Base-by-base conservation (phyloP, 1,140 invertebrate species). In the Metopolophium dirhodum region DNA sequence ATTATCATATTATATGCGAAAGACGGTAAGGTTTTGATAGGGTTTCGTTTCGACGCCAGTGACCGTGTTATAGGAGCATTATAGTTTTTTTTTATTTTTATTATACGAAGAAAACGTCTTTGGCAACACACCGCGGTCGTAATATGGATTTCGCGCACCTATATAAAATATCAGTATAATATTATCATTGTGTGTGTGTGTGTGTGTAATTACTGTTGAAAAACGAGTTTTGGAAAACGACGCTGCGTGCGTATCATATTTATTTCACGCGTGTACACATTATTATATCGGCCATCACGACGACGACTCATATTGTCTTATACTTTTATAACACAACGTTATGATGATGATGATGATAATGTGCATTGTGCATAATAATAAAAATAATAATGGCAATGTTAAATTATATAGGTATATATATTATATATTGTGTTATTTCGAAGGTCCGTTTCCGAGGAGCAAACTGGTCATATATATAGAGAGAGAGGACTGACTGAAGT, bases 201-300 rank as follows among this genome's bases (percentile, higher is more conserved):
- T 61, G 57, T 61, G 23, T 45, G 11, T 85, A 26, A 85, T 85
- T 45, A 83, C 37, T 83, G 3, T 85, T 45, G 1, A n/a, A 47
- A 87, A 87, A 87, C 85, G 85, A 87, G 85, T 87, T 87, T 49
- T 87, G 14, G 45, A 14, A 26, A 87, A 87, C 85, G 45, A 87
- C 85, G 11, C 4, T n/a, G 61, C 26, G 45, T 2, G 45, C 45
- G 14, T n/a, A 85, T 47, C 45, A 20, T n/a, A 26, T 87, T 47
- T 14, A 30, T 87, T 14, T 23, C 6, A 6, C 14, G 45, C 23
- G 14, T 37, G 3, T 18, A 6, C 37, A 37, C 47, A 86, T 37
- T 45, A 87, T 41, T 85, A 26, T 41, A 26, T 41, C 41, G 37
- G 11, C 82, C 35, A 83, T 20, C 23, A 85, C 35, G 35, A 83